Percentiles rank a stretch among this genome's conserved stretches.
Evolutionary conservation across 1,140 invertebrate species (phyloP).

Genomic region (Heliconius melpomene): DNA sequence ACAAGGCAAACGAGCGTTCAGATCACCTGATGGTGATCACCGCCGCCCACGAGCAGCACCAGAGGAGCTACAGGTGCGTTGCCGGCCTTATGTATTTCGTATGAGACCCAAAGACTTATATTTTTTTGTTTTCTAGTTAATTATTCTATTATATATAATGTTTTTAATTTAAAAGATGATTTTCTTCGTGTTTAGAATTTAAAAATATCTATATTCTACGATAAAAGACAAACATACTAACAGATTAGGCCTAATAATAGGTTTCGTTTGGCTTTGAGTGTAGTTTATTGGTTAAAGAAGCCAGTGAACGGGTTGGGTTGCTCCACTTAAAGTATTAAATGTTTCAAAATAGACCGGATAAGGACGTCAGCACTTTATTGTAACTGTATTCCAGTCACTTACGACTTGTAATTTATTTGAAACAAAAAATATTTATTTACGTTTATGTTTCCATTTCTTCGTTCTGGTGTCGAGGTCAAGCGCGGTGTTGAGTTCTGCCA

Average conservation of each 20-base stretch:
- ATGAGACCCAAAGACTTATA: too few species aligned
- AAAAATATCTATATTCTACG: background rate
- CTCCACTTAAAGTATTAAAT: constrained; percentile 6
- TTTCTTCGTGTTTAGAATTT: background rate
- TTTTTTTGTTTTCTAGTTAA: too few species aligned
- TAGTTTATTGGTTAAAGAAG: constrained; percentile 13
- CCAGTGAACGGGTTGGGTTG: constrained; percentile 9
- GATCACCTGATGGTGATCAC: too few species aligned
- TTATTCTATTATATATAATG: too few species aligned
- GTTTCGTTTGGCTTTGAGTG: constrained; percentile 12
- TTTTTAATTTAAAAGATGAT: background rate
- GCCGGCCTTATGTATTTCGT: too few species aligned
- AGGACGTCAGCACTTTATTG: background rate
- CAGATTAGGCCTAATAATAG: constrained; percentile 11
- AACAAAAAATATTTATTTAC: too few species aligned
- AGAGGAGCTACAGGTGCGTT: too few species aligned
- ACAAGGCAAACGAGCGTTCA: too few species aligned
- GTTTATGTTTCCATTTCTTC: too few species aligned
- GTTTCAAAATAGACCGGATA: constrained; percentile 9
- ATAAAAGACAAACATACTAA: background rate
- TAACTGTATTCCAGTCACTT: background rate
- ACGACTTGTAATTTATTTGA: background rate
- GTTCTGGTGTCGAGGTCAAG: too few species aligned
- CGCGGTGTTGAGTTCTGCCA: too few species aligned
- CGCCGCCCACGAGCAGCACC: too few species aligned